phyloP scores from a whole-genome alignment of 2,797 vertebrate species.

The Poecilia wingei region DNA sequence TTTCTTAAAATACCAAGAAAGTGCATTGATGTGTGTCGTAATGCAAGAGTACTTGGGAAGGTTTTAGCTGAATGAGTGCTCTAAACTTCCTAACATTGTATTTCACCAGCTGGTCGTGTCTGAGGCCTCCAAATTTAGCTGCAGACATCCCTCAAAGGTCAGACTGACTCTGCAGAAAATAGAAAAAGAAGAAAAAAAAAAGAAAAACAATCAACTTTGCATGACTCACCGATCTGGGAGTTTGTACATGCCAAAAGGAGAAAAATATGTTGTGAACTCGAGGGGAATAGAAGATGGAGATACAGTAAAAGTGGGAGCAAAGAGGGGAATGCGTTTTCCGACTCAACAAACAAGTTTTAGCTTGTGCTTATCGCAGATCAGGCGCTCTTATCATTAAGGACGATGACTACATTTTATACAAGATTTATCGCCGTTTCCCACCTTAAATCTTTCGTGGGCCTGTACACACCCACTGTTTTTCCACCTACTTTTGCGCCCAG shows the following conservation, averaged over 20 bases:
- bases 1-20: neutral
- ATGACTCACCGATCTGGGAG: slow-evolving; percentile 65
- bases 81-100: slow-evolving; percentile 4
- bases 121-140: slow-evolving; percentile 33
- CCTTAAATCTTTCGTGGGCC: slow-evolving; percentile 1
- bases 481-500: slow-evolving; percentile 6
- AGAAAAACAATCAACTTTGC: slow-evolving; percentile 35
- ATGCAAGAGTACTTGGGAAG: neutral
- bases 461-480: neutral
- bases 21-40: neutral
- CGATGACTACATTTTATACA: neutral
- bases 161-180: slow-evolving; percentile 36
- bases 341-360: neutral
- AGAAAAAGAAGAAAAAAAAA: slow-evolving; percentile 26
- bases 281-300: slow-evolving; percentile 22
- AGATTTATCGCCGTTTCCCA: neutral
- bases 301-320: slow-evolving; percentile 19
- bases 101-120: slow-evolving; percentile 15
- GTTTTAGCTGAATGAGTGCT: neutral
- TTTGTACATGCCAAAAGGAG: slow-evolving; percentile 31
- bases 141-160: slow-evolving; percentile 51
- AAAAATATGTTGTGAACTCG: slow-evolving; percentile 43
- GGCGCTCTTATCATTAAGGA: slow-evolving; percentile 1
- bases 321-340: neutral
- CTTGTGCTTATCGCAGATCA: slow-evolving; percentile 4